Evolutionary conservation across 2,888 invertebrate species (phyloP).

Genomic region (Nomada fucata): DNA sequence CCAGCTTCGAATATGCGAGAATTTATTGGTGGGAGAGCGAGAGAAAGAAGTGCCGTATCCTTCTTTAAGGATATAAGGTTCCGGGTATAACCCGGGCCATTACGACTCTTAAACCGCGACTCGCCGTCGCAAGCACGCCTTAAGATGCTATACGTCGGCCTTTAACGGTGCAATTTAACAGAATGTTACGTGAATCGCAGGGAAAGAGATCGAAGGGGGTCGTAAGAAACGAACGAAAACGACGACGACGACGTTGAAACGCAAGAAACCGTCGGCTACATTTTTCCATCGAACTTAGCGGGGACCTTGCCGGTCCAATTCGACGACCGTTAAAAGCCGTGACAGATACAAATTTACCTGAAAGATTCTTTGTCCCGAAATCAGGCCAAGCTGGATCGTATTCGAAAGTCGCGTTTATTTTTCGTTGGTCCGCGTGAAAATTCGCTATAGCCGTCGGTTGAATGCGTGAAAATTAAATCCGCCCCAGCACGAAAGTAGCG

Average conservation of each 20-base stretch:
- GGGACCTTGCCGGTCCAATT: slow-evolving; percentile 15
- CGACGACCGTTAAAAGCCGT: slow-evolving; percentile 1
- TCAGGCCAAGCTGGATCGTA: not conserved
- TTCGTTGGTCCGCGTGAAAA: no score
- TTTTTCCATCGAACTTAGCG: slow-evolving; percentile 21
- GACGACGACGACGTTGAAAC: not conserved
- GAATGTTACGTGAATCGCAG: slow-evolving; percentile 15
- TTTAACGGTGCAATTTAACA: slow-evolving; percentile 44
- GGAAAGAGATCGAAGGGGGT: not conserved
- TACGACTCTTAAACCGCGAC: slow-evolving; percentile 43
- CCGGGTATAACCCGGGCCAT: slow-evolving; percentile 10
- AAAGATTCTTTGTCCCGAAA: slow-evolving; percentile 24
- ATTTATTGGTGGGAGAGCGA: slow-evolving; percentile 29
- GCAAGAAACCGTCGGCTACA: slow-evolving; percentile 28
- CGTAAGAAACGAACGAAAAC: not conserved
- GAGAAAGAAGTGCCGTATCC: not conserved
- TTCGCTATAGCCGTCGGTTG: no score
- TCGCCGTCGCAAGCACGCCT: slow-evolving; percentile 11
- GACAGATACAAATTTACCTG: slow-evolving; percentile 22
- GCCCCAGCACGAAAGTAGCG: no score
- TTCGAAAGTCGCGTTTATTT: no score
- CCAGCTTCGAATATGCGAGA: not conserved
- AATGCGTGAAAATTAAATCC: no score
- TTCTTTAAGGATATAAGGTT: not conserved
- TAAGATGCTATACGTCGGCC: slow-evolving; percentile 10